Percentiles rank a stretch among this genome's conserved stretches.
These are phyloP conservation scores for Campoplex capitator DNA, from an alignment of 2,888 invertebrate genomes.

Conservation along the genomic window DNA sequence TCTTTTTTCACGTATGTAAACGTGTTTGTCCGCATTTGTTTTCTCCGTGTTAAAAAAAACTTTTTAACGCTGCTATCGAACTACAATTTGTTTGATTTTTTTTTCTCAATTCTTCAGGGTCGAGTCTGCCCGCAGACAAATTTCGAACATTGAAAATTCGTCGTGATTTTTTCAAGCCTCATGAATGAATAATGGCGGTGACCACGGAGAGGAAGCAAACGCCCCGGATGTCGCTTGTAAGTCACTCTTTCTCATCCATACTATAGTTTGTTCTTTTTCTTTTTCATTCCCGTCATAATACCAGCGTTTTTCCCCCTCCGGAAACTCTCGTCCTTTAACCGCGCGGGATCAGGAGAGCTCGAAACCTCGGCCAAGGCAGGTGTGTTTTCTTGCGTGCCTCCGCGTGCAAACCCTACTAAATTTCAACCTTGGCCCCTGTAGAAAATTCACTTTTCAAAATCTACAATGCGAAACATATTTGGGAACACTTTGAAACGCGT, in stretches of 20 bases:
- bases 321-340: slow-evolving; percentile 1
- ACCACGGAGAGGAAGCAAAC: slow-evolving; percentile 29
- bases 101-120: neutral
- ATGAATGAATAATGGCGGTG: neutral
- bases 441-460: slow-evolving; percentile 33
- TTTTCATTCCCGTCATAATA: slow-evolving; percentile 18
- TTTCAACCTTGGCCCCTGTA: slow-evolving; percentile 20
- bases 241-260: slow-evolving; percentile 36
- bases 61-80: neutral
- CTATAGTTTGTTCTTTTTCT: slow-evolving; percentile 19
- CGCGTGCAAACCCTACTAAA: slow-evolving; percentile 16
- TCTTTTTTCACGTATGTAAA: neutral
- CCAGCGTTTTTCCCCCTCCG: slow-evolving; percentile 2
- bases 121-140: slow-evolving; percentile 4
- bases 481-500: slow-evolving; percentile 39
- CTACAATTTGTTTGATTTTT: neutral
- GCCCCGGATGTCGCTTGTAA: slow-evolving; percentile 58
- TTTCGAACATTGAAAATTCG: neutral
- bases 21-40: neutral
- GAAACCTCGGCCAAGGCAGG: slow-evolving; percentile 33
- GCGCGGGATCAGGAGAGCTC: neutral
- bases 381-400: slow-evolving; percentile 22
- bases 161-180: slow-evolving; percentile 9
- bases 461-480: slow-evolving; percentile 56
- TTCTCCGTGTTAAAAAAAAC: neutral